Evolutionary conservation across 1,140 invertebrate species (phyloP), one percentile per base, ranked within the genome.

Genomic region (Drosophila triauraria): DNA sequence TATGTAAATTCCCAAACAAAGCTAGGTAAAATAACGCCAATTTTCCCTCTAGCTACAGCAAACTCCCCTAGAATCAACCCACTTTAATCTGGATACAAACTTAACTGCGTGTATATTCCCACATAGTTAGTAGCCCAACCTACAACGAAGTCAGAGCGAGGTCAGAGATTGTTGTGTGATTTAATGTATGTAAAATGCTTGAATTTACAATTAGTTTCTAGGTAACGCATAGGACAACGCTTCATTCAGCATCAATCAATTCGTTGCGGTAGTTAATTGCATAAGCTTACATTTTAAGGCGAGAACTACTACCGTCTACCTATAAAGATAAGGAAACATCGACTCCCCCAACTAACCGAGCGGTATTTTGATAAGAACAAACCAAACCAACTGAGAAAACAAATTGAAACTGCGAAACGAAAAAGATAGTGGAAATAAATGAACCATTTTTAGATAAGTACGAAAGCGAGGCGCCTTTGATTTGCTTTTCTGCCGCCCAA

Each of bases 341-440:
- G 62, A 75, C 67, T 51, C 38, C 65, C 46, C 65, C 38, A 20
- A 53, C 30, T 47, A 72, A 62, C 59, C 59, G 78, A 63, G 47
- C 68, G 61, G 75, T 87, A 84, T 88, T 87, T 87, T 88, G 84
- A 90, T 90, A 87, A 90, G 77, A 86, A 76, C 63, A 75, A 82
- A 62, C 54, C 35, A 75, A 77, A 65, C 43, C 42, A 53, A 82
- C 32, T 17, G 46, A 72, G 20, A 68, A 46, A 64, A 61, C 15
- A 32, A 44, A 48, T 51, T 50, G 43, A 48, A 59, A 71, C 25
- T 56, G 48, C 51, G 58, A 64, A 46, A 25, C 32, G 47, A 59
- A 78, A 60, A 27, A 62, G 72, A 74, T 62, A 70, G 60, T 53
- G 53, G 57, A 47, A 85, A 79, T 83, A 86, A 84, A 85, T 77